phyloP scores from a whole-genome alignment of 2,888 invertebrate species.

The Bedellia somnulentella region DNA sequence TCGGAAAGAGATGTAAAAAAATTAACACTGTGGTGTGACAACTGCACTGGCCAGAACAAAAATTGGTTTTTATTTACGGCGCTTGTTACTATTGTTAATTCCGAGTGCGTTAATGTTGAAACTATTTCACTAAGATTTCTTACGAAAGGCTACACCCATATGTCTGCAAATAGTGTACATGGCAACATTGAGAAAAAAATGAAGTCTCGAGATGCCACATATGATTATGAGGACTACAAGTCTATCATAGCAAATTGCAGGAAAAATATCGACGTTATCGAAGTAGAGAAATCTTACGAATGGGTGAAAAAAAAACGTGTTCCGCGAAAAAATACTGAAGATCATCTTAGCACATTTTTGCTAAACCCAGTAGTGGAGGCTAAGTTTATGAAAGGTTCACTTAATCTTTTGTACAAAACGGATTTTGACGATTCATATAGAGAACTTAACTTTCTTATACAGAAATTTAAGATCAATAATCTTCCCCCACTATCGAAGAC shows the following conservation, averaged over 20 bases:
- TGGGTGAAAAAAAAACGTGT: background rate
- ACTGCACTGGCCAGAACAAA: conserved; percentile 9
- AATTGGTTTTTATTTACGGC: conserved; percentile 9
- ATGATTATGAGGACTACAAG: conserved; percentile 6
- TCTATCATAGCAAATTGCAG: background rate
- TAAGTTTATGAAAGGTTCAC: conserved; percentile 5
- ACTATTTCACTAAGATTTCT: conserved; percentile 5
- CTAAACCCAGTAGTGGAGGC: conserved; percentile 1
- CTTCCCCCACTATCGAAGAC: background rate
- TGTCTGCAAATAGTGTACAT: conserved; percentile 9
- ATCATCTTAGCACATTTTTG: background rate
- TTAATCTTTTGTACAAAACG: conserved; percentile 5
- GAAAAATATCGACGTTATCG: background rate
- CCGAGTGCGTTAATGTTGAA: conserved; percentile 2
- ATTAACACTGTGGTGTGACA: conserved; percentile 4
- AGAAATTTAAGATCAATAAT: conserved; percentile 4
- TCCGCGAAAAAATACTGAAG: background rate
- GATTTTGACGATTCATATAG: conserved; percentile 5
- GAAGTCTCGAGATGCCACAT: conserved; percentile 4
- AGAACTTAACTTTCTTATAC: conserved; percentile 7
- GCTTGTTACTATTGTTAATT: conserved; percentile 6
- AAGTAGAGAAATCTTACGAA: background rate
- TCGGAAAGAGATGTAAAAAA: conserved; percentile 5
- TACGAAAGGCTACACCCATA: conserved; percentile 8
- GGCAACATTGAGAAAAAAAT: conserved; percentile 8